Percentiles rank a stretch among this genome's conserved stretches.
These are phyloP conservation scores for Nomada lathburiana DNA, from an alignment of 2,888 invertebrate genomes.

Conservation along the genomic window DNA sequence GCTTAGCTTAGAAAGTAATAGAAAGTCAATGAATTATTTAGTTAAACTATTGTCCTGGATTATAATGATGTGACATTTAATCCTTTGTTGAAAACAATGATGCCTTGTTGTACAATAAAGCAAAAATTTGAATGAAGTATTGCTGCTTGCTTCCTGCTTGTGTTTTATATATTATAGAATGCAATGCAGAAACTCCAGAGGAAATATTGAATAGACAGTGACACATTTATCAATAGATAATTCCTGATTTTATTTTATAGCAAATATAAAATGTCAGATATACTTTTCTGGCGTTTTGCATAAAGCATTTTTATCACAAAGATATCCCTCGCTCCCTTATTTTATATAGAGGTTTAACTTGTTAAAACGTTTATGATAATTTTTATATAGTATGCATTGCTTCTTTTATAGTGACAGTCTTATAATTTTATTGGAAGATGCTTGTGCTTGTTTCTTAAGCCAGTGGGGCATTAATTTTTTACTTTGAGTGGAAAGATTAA, in stretches of 20 bases:
- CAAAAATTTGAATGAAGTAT: constrained; percentile 80
- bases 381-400: constrained; percentile 67
- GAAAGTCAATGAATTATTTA: constrained; percentile 78
- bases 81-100: constrained; percentile 82
- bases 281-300: constrained; percentile 65
- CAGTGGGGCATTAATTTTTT: constrained; percentile 73
- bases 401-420: constrained; percentile 69
- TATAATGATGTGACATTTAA: constrained; percentile 81
- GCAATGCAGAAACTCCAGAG: constrained; percentile 63
- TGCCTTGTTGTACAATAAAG: constrained; percentile 83
- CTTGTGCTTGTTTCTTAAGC: constrained; percentile 77
- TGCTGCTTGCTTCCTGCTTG: constrained; percentile 82
- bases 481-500: constrained; percentile 76
- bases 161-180: constrained; percentile 74
- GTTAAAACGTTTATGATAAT: constrained; percentile 54
- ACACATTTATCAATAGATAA: background rate
- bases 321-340: constrained; percentile 59
- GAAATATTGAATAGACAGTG: constrained; percentile 43
- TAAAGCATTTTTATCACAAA: constrained; percentile 60
- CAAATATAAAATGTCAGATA: constrained; percentile 23
- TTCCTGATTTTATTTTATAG: too few species aligned
- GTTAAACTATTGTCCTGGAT: constrained; percentile 78
- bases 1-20: constrained; percentile 80
- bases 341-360: constrained; percentile 51
- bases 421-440: constrained; percentile 72